Evolutionary conservation across 2,888 invertebrate genomes (phyloP).

Genomic region (Limenitis arthemis): DNA sequence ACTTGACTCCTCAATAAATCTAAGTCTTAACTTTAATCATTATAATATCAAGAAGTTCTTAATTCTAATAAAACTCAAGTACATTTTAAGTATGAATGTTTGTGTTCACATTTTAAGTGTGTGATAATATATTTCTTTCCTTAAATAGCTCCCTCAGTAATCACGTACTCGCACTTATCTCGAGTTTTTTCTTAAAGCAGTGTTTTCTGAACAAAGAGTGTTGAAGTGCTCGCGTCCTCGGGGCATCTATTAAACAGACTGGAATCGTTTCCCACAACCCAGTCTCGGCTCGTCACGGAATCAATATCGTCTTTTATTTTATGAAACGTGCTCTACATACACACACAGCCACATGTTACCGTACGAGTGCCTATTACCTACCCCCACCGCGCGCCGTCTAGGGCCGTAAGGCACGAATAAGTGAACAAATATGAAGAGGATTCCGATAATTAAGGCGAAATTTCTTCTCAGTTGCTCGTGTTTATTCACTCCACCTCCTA

Average conservation of each 20-base stretch:
- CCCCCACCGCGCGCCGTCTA: constrained; percentile 20
- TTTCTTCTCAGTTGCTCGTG: constrained; percentile 45
- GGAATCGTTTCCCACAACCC: constrained; percentile 67
- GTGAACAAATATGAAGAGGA: constrained; percentile 44
- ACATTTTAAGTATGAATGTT: background rate
- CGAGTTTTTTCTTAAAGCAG: constrained; percentile 36
- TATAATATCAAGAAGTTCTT: too few relatives aligned
- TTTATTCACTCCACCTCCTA: constrained; percentile 44
- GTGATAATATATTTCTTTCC: constrained; percentile 8
- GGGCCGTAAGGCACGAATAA: constrained; percentile 28
- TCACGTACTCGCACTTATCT: constrained; percentile 24
- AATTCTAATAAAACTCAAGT: background rate
- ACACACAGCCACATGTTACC: constrained; percentile 28
- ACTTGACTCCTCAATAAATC: background rate
- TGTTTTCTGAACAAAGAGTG: constrained; percentile 40
- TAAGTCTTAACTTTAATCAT: background rate
- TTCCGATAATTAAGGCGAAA: constrained; percentile 54
- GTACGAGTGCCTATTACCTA: constrained; percentile 12
- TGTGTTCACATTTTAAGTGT: constrained; percentile 6
- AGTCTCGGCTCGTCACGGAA: constrained; percentile 66
- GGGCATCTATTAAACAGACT: constrained; percentile 62
- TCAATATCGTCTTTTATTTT: constrained; percentile 71
- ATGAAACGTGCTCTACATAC: constrained; percentile 63
- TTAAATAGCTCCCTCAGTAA: constrained; percentile 17
- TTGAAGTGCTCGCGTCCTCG: constrained; percentile 48